Conservation (phyloP, 2,113 vertebrate species). For the Emydocephalus ijimae region DNA sequence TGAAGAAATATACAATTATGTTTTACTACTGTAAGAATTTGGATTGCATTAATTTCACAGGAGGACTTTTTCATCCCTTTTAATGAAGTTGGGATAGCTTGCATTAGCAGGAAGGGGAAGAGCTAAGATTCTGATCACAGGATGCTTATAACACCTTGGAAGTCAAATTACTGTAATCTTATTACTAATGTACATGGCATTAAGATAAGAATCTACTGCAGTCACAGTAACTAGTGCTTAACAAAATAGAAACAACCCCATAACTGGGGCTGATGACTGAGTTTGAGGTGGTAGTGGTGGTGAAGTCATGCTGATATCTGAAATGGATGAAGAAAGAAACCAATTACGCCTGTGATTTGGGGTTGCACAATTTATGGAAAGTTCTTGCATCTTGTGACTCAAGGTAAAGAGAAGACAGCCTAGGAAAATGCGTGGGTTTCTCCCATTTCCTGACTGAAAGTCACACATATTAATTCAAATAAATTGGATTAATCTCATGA, state of each 20-base stretch:
- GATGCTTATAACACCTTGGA: background rate
- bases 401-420: too few relatives aligned
- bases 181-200: background rate
- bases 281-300: background rate
- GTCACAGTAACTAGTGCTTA: background rate
- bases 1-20: background rate
- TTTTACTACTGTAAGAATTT: background rate
- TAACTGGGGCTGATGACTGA: background rate
- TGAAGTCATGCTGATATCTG: background rate
- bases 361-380: background rate
- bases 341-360: background rate
- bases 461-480: background rate
- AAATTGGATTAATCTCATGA: background rate
- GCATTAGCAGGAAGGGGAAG: background rate
- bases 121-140: background rate
- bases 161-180: slow-evolving; percentile 8
- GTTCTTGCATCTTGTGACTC: background rate
- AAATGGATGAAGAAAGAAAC: background rate
- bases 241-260: background rate
- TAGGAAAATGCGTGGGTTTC: background rate
- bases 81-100: background rate
- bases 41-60: background rate
- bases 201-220: background rate
- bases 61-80: background rate
- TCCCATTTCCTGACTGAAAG: background rate